Conservation (phyloP, 2,888 invertebrate species). For the Ptilodon capucinus region DNA sequence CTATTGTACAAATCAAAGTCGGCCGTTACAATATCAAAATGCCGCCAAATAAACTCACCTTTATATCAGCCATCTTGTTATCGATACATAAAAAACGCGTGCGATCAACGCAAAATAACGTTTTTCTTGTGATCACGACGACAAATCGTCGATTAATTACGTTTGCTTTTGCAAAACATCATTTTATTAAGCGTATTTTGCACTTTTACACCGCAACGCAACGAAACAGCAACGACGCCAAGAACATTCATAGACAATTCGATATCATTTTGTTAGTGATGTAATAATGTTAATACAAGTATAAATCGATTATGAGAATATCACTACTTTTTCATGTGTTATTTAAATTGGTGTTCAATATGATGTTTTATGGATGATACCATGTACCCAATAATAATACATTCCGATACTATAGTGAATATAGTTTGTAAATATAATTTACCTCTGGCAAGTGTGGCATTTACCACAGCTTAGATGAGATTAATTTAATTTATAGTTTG, state of each 20-base stretch:
- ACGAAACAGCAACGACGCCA: conserved; percentile 67
- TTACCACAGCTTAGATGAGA: too few species aligned
- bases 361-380: too few species aligned
- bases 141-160: conserved; percentile 46
- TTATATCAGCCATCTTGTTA: conserved; percentile 81
- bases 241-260: conserved; percentile 52
- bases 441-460: too few species aligned
- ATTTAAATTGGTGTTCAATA: too few species aligned
- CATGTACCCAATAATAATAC: too few species aligned
- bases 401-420: too few species aligned
- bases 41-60: conserved; percentile 78
- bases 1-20: conserved; percentile 37
- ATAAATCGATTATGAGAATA: too few species aligned
- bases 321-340: too few species aligned
- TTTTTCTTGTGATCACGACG: conserved; percentile 55
- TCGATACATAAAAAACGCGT: conserved; percentile 53
- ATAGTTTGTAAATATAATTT: too few species aligned
- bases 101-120: conserved; percentile 66
- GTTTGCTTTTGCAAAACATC: conserved; percentile 52
- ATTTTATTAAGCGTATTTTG: conserved; percentile 49
- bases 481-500: background rate
- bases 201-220: conserved; percentile 42
- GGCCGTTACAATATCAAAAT: conserved; percentile 75
- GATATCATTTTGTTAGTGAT: conserved; percentile 17
- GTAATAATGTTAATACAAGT: too few species aligned